These are phyloP conservation scores for Bradypodion ventrale DNA, from an alignment of 2,797 vertebrate genomes.

Conservation along the genomic window DNA sequence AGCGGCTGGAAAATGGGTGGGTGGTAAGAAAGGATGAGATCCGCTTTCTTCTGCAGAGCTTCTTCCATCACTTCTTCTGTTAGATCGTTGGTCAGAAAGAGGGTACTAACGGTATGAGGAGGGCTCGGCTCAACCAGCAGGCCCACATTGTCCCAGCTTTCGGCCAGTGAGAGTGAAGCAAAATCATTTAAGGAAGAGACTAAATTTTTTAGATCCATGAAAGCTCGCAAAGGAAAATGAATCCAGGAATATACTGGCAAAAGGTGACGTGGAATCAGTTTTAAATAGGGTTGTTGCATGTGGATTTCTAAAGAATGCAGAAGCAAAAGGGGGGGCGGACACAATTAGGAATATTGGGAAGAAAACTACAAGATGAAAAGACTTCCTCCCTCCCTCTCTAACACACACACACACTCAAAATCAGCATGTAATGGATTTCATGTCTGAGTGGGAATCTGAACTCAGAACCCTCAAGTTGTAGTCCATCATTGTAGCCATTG, in stretches of 20 bases:
- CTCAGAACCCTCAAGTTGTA: no score
- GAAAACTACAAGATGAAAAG: background rate
- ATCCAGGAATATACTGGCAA: background rate
- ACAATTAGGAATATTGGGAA: background rate
- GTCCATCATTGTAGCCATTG: no score
- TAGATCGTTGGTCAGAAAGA: conserved; percentile 92
- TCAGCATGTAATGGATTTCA: no score
- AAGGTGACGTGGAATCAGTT: background rate
- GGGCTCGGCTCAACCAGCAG: conserved; percentile 90
- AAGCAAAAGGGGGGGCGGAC: background rate
- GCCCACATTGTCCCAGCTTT: conserved; percentile 95
- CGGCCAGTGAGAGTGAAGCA: conserved; percentile 88
- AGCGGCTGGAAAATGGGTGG: conserved; percentile 89
- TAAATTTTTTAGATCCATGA: conserved; percentile 84
- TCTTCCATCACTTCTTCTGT: conserved; percentile 90
- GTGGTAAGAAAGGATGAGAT: conserved; percentile 92
- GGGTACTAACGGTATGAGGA: conserved; percentile 77
- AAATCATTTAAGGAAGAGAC: conserved; percentile 84
- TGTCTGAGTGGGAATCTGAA: no score
- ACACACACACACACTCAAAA: no score
- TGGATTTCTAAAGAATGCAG: conserved; percentile 6
- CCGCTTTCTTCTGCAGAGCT: conserved; percentile 78
- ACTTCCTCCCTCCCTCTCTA: no score
- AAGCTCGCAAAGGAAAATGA: background rate
- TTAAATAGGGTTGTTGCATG: conserved; percentile 15